phyloP scores from a whole-genome alignment of 1,140 invertebrate species.

The Caligus rogercresseyi region DNA sequence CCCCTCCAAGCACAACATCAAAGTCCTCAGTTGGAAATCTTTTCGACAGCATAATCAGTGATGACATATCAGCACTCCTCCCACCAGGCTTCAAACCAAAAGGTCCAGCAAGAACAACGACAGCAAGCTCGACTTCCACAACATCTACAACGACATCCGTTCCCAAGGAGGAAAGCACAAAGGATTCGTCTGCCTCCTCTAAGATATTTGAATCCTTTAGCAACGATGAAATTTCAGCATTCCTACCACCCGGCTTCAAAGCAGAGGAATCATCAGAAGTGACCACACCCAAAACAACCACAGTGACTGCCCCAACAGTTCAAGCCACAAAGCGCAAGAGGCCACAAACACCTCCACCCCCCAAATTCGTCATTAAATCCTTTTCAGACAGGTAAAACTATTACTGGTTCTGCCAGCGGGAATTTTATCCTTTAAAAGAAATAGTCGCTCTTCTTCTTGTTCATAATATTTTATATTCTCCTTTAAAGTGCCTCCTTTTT shows the following conservation, averaged over 20 bases:
- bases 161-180: too few relatives aligned
- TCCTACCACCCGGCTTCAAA: conserved; percentile 5
- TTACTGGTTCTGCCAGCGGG: too few relatives aligned
- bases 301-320: neutral
- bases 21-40: neutral
- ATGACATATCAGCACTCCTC: conserved; percentile 7
- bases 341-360: neutral
- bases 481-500: too few relatives aligned
- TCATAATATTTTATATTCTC: too few relatives aligned
- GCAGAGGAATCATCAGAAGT: neutral
- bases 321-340: neutral
- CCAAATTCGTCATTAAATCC: neutral
- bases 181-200: too few relatives aligned
- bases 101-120: neutral
- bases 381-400: conserved; percentile 1
- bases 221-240: conserved; percentile 3
- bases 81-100: conserved; percentile 5
- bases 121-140: neutral
- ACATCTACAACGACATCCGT: neutral
- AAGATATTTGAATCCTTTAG: conserved; percentile 1
- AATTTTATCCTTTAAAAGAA: too few relatives aligned
- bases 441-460: too few relatives aligned
- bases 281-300: neutral
- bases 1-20: neutral
- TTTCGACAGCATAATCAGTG: neutral